A percentile compares a stretch with the other conserved stretches of the same genome.
Evolutionary conservation across 2,797 vertebrate genomes (phyloP).

Genomic region (Helicolenus hilgendorfi): DNA sequence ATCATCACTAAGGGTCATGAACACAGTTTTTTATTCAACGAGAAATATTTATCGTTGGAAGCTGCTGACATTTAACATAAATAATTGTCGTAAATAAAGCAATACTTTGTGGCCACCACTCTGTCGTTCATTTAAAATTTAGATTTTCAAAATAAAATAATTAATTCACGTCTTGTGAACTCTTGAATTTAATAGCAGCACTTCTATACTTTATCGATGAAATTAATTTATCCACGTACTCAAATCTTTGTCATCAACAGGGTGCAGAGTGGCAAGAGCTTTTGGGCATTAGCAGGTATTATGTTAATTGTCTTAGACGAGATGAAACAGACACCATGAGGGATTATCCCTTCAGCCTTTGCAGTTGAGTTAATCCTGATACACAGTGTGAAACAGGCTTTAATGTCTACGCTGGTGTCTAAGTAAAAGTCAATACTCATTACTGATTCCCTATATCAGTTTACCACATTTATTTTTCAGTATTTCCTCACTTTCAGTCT

Average conservation of each 20-base stretch:
- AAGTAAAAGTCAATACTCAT: slow-evolving; percentile 9
- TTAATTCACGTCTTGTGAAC: background rate
- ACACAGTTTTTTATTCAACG: background rate
- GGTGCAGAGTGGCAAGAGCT: background rate
- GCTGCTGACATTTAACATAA: background rate
- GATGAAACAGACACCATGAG: slow-evolving; percentile 37
- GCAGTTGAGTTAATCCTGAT: slow-evolving; percentile 44
- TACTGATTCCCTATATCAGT: slow-evolving; percentile 11
- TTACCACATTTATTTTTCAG: background rate
- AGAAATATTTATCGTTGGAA: background rate
- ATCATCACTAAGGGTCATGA: background rate
- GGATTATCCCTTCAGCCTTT: slow-evolving; percentile 58
- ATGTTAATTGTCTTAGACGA: slow-evolving; percentile 53
- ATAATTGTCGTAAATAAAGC: background rate
- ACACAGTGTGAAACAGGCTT: slow-evolving; percentile 29
- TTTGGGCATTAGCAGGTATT: slow-evolving; percentile 31
- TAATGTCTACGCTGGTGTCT: background rate
- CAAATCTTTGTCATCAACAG: background rate
- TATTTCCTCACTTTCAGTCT: background rate
- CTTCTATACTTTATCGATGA: background rate
- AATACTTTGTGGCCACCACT: background rate
- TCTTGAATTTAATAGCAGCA: background rate
- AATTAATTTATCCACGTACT: background rate
- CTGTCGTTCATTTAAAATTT: background rate
- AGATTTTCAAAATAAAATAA: background rate